Base-by-base conservation (phyloP, 2,113 vertebrate genomes). In the Platycercus adscitus region DNA sequence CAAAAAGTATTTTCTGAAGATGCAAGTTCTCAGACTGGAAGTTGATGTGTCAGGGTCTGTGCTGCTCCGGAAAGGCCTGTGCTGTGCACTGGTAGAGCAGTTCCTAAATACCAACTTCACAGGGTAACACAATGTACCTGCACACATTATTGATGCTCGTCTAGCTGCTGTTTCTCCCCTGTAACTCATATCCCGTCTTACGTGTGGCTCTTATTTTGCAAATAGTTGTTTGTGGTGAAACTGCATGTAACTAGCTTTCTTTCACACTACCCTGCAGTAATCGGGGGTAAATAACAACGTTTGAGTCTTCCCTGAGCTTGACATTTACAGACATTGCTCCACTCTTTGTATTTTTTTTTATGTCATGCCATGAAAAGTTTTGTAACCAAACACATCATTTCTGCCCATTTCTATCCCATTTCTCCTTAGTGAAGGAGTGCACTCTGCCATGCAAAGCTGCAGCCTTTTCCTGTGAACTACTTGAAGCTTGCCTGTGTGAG, bases 1-100 rank as follows among this genome's bases (percentile, higher is more conserved):
- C n/a, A 77, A 60, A 60, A 47, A 14, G 2, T 21, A 5, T 33
- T 33, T 86, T 78, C 60, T 85, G 53, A 53, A 80, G 85, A 72
- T 66, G 20, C 10, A 49, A 49, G 23, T 80, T 91, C 31, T 85
- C 21, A 1, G 4, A 26, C 20, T 56, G 28, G 6, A 47, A 52
- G 37, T 2, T 80, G 25, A 25, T 4, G 10, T 17, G 14, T n/a
- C 19, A 21, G 46, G 4, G 9, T 41, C 9, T 2, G 0, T 21
- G 35, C 41, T 56, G 43, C 39, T 79, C 58, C 76, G 47, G 28
- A 33, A 20, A 58, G 19, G 26, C 70, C 64, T 84, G 15, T 84
- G 25, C 29, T 58, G 44, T 28, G 4, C n/a, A 17, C 13, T 63
- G 33, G 16, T 76, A 46, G 41, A 76, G 39, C 13, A 17, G 8